Conservation (phyloP, 2,797 vertebrate genomes). For the Catostomus latipinnis region DNA sequence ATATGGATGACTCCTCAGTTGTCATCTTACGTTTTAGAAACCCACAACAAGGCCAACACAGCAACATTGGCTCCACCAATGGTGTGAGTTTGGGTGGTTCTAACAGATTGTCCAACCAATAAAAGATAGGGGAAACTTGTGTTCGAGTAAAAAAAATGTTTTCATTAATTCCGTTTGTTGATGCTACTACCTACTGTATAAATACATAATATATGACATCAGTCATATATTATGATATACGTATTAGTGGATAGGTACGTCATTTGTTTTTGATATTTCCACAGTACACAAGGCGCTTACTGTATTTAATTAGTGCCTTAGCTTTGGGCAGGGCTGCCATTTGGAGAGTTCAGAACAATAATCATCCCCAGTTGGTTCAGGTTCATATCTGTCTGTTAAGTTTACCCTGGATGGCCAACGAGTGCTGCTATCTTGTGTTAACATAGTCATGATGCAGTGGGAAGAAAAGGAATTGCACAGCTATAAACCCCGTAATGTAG, state of each 20-base stretch:
- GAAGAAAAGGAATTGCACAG: slow-evolving; percentile 9
- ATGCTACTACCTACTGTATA: background rate
- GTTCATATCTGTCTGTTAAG: background rate
- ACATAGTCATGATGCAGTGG: slow-evolving; percentile 2
- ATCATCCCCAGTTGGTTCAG: slow-evolving; percentile 16
- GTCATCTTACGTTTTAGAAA: too few species aligned
- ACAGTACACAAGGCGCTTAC: background rate
- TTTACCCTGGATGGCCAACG: background rate
- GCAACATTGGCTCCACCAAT: too few species aligned
- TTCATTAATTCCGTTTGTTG: background rate
- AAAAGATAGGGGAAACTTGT: too few species aligned
- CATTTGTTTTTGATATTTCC: slow-evolving; percentile 17
- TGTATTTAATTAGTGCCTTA: slow-evolving; percentile 7
- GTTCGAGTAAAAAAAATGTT: too few species aligned
- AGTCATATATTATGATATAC: too few species aligned
- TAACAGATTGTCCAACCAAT: too few species aligned
- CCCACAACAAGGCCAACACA: too few species aligned
- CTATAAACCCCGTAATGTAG: slow-evolving; percentile 10
- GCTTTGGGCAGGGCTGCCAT: background rate
- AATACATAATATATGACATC: background rate
- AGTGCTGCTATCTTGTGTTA: slow-evolving; percentile 51
- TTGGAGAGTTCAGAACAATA: slow-evolving; percentile 2
- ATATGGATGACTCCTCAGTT: too few species aligned
- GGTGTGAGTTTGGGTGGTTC: too few species aligned
- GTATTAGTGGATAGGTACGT: background rate